phyloP scores from a whole-genome alignment of 2,113 vertebrate genomes.

The Dolichallabes microphthalmus region DNA sequence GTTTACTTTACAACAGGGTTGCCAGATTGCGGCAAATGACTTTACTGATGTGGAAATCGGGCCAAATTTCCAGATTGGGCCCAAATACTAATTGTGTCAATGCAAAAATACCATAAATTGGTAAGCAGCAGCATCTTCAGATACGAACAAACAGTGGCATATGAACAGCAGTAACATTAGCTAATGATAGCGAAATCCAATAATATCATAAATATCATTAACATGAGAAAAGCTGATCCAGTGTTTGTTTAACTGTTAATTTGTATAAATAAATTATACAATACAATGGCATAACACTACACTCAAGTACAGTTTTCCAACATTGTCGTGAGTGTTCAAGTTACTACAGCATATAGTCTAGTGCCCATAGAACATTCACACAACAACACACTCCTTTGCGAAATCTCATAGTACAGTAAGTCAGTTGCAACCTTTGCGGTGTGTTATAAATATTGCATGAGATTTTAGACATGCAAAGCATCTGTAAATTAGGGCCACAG shows the following conservation, averaged over 20 bases:
- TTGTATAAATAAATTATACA: too few relatives aligned
- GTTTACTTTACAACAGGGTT: too few relatives aligned
- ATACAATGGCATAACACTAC: not conserved
- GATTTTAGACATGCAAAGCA: not conserved
- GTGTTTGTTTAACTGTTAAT: not conserved
- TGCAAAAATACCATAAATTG: too few relatives aligned
- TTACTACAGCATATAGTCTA: not conserved
- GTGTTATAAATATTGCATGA: not conserved
- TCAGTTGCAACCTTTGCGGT: not conserved
- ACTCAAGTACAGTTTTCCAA: not conserved
- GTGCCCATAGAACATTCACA: too few relatives aligned
- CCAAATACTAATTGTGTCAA: not conserved
- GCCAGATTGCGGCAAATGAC: not conserved
- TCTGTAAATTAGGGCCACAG: not conserved
- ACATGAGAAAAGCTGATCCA: not conserved
- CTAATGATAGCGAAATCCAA: not conserved
- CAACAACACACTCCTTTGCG: too few relatives aligned
- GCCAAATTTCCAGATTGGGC: not conserved
- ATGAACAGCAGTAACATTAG: not conserved
- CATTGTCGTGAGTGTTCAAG: not conserved
- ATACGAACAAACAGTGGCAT: not conserved
- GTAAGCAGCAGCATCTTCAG: too few relatives aligned
- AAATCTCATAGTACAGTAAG: not conserved
- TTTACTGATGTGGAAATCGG: not conserved
- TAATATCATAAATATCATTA: not conserved